These are phyloP conservation scores for Xestia sexstrigata DNA, from an alignment of 2,888 invertebrate genomes.

Conservation along the genomic window DNA sequence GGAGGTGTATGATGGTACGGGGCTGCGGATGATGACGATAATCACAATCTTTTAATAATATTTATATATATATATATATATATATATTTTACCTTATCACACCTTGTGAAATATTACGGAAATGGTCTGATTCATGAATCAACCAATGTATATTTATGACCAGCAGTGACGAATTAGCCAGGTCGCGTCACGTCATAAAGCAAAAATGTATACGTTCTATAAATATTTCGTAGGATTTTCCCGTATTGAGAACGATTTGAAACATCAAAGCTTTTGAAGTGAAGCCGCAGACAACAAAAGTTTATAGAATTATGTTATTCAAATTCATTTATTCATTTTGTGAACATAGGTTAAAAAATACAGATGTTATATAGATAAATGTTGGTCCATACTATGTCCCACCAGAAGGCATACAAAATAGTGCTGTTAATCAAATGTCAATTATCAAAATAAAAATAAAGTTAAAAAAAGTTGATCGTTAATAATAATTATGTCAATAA, in stretches of 20 bases:
- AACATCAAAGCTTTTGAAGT: constrained; percentile 37
- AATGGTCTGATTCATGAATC: constrained; percentile 38
- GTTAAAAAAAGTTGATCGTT: too few relatives aligned
- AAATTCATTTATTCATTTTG: too few relatives aligned
- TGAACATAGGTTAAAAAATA: too few relatives aligned
- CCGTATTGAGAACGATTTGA: constrained; percentile 26
- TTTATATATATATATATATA: too few relatives aligned
- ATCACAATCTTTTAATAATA: background rate
- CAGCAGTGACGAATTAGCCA: constrained; percentile 3
- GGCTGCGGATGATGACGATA: background rate
- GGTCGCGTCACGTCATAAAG: constrained; percentile 6
- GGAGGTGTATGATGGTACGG: background rate
- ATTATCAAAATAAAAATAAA: too few relatives aligned
- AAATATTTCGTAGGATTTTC: constrained; percentile 28
- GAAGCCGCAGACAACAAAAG: constrained; percentile 57
- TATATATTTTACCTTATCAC: too few relatives aligned
- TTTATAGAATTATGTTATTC: constrained; percentile 49
- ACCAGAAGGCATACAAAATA: too few relatives aligned
- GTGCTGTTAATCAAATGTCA: too few relatives aligned
- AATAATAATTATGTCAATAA: too few relatives aligned
- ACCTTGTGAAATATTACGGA: constrained; percentile 5
- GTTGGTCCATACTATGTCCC: too few relatives aligned
- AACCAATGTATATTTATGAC: constrained; percentile 14
- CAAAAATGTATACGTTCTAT: constrained; percentile 7
- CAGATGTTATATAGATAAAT: too few relatives aligned